phyloP scores from a whole-genome alignment of 2,113 vertebrate genomes.

The Ardeotis arabs region DNA sequence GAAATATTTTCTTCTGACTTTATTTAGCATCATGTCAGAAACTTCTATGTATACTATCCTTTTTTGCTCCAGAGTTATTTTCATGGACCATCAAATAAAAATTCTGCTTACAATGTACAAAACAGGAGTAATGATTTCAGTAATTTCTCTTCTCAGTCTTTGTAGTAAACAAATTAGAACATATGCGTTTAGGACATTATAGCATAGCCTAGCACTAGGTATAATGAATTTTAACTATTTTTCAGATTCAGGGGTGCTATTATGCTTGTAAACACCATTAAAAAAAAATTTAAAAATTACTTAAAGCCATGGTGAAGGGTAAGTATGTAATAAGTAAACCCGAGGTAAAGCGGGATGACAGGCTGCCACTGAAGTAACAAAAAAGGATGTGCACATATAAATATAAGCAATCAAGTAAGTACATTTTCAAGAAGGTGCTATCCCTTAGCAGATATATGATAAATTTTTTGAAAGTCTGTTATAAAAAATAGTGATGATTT shows the following conservation, averaged over 20 bases:
- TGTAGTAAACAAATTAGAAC: neutral
- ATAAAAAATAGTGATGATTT: neutral
- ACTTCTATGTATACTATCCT: neutral
- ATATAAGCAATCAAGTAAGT: neutral
- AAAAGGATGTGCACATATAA: neutral
- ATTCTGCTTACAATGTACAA: neutral
- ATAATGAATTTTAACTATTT: neutral
- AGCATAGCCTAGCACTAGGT: neutral
- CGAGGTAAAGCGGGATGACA: neutral
- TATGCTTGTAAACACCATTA: neutral
- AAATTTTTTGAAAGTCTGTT: neutral
- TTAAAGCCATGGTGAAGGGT: neutral
- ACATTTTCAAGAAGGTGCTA: neutral
- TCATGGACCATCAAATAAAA: neutral
- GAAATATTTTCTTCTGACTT: neutral
- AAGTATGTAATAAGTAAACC: neutral
- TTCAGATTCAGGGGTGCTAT: neutral
- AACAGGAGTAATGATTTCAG: neutral
- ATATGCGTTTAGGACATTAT: neutral
- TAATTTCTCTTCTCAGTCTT: neutral
- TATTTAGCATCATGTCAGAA: neutral
- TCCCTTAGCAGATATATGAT: neutral
- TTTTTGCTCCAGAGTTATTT: neutral
- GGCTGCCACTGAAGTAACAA: neutral
- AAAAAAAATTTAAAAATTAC: neutral